Evolutionary conservation across 1,140 invertebrate genomes (phyloP).

Genomic region (Heliothis subflexa): DNA sequence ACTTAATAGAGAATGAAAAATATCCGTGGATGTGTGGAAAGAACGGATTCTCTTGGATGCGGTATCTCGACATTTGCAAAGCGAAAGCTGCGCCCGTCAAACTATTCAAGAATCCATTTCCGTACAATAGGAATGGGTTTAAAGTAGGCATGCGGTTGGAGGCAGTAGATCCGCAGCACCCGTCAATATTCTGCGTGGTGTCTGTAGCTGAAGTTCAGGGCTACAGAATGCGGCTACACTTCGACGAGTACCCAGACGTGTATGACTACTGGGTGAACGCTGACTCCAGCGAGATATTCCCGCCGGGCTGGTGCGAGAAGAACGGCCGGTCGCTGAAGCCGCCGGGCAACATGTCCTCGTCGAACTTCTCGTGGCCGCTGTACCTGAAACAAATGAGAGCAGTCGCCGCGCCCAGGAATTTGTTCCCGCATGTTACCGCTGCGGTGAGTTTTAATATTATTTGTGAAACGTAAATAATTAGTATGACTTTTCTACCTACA

Average conservation of each 20-base stretch:
- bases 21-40: conserved; percentile 90
- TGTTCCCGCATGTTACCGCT: conserved; percentile 88
- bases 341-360: conserved; percentile 89
- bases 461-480: conserved; percentile 7
- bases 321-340: conserved; percentile 91
- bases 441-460: conserved; percentile 67
- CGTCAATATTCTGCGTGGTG: conserved; percentile 95
- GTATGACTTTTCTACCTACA: no score
- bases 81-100: conserved; percentile 91
- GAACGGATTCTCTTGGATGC: conserved; percentile 91
- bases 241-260: conserved; percentile 96
- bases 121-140: conserved; percentile 91
- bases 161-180: conserved; percentile 97
- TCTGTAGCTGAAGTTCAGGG: conserved; percentile 94
- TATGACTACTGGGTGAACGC: conserved; percentile 98
- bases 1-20: conserved; percentile 78
- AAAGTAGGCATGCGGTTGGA: conserved; percentile 96
- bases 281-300: conserved; percentile 96
- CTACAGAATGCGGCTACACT: conserved; percentile 94
- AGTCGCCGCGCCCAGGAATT: conserved; percentile 91
- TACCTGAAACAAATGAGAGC: conserved; percentile 93
- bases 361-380: conserved; percentile 93
- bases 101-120: conserved; percentile 93
- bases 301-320: conserved; percentile 96
- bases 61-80: conserved; percentile 90